phyloP scores from a whole-genome alignment of 1,140 invertebrate genomes.

The Galendromus occidentalis region DNA sequence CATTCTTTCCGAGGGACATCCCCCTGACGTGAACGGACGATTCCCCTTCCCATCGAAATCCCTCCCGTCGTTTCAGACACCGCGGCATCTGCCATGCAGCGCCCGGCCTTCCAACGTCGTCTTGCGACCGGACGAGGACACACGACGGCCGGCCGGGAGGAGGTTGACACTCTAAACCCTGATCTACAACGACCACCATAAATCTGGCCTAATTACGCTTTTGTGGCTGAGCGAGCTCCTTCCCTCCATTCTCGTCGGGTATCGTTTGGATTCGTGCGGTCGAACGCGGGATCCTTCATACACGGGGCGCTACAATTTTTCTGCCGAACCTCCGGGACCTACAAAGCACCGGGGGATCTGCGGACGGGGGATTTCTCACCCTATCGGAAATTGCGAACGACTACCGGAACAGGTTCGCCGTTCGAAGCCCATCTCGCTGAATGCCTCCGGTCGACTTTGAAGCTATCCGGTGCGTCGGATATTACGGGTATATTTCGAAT shows the following conservation, averaged over 20 bases:
- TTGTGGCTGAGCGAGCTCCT: neutral
- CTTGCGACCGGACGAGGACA: too few relatives aligned
- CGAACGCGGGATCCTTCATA: conserved; percentile 25
- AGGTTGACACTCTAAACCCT: too few relatives aligned
- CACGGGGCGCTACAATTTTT: conserved; percentile 27
- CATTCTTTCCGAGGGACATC: too few relatives aligned
- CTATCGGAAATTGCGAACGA: neutral
- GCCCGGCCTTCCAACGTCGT: too few relatives aligned
- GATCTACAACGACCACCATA: too few relatives aligned
- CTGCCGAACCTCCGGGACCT: conserved; percentile 27
- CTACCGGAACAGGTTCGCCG: too few relatives aligned
- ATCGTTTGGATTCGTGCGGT: conserved; percentile 25
- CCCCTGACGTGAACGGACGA: too few relatives aligned
- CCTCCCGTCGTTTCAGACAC: too few relatives aligned
- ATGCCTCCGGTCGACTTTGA: neutral
- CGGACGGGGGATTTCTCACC: conserved; percentile 25
- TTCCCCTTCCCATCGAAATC: too few relatives aligned
- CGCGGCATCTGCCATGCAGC: too few relatives aligned
- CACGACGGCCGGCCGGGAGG: too few relatives aligned
- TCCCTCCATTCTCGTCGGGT: conserved; percentile 21
- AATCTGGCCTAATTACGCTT: too few relatives aligned
- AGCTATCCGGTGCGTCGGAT: neutral
- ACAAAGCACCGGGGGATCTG: conserved; percentile 26
- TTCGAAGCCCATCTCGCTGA: neutral
- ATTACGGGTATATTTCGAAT: neutral